A percentile compares a stretch with the other conserved stretches of the same genome.
Evolutionary conservation across 2,888 invertebrate genomes (phyloP).

Genomic region (Nowickia ferox): DNA sequence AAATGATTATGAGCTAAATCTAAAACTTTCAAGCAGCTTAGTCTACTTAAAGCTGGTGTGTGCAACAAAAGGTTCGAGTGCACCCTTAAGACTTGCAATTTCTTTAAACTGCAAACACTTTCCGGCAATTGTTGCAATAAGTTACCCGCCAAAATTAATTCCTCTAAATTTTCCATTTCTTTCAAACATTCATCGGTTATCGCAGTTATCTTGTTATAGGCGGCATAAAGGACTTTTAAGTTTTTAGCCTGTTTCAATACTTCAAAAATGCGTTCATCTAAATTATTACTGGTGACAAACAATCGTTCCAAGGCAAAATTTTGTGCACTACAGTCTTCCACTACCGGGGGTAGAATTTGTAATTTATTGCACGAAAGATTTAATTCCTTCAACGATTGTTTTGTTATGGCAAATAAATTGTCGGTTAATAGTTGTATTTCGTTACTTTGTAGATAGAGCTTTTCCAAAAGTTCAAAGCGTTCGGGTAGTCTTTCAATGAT

Average conservation of each 20-base stretch:
- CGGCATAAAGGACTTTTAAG: constrained; percentile 89
- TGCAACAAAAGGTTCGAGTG: constrained; percentile 91
- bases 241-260: constrained; percentile 87
- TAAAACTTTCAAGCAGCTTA: constrained; percentile 89
- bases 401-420: constrained; percentile 88
- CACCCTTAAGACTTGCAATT: constrained; percentile 89
- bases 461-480: constrained; percentile 84
- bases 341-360: constrained; percentile 85
- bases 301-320: constrained; percentile 85
- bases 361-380: constrained; percentile 92
- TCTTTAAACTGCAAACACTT: constrained; percentile 88
- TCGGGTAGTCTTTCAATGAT: constrained; percentile 87
- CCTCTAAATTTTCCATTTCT: constrained; percentile 91
- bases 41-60: constrained; percentile 90
- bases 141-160: constrained; percentile 92
- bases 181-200: constrained; percentile 89
- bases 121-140: constrained; percentile 90
- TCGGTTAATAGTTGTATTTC: constrained; percentile 89
- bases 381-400: constrained; percentile 87
- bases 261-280: constrained; percentile 88
- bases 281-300: constrained; percentile 89
- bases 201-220: constrained; percentile 90
- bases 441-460: constrained; percentile 91
- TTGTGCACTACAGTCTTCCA: constrained; percentile 74
- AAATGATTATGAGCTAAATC: constrained; percentile 94